A percentile compares a stretch with the other conserved stretches of the same genome.
These are phyloP conservation scores for Hylyphantes graminicola DNA, from an alignment of 1,140 invertebrate species.

Conservation along the genomic window DNA sequence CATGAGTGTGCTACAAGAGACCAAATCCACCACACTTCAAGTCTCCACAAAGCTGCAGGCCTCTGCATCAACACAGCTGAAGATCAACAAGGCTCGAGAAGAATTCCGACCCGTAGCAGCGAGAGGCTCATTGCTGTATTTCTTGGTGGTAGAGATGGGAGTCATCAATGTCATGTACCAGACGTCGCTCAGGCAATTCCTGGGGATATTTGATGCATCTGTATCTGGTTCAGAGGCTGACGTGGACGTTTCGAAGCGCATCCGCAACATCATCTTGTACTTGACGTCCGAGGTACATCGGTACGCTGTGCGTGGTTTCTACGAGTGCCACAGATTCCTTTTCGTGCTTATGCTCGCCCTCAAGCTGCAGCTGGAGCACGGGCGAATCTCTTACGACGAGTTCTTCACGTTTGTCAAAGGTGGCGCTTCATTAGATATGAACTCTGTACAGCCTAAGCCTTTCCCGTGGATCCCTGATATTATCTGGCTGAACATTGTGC, in stretches of 20 bases:
- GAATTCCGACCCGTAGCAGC: conserved; percentile 95
- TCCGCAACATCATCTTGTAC: conserved; percentile 89
- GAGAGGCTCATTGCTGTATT: conserved; percentile 93
- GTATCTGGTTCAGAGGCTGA: conserved; percentile 88
- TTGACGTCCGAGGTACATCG: conserved; percentile 93
- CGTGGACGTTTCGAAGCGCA: conserved; percentile 84
- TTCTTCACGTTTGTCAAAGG: conserved; percentile 97
- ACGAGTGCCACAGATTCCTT: conserved; percentile 90
- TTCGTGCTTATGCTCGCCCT: conserved; percentile 96
- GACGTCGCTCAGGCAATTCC: conserved; percentile 93
- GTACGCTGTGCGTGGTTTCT: conserved; percentile 90
- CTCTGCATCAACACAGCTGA: conserved; percentile 90
- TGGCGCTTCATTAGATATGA: conserved; percentile 92
- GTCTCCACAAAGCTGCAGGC: conserved; percentile 93
- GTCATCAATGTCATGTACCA: conserved; percentile 97
- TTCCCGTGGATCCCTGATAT: conserved; percentile 96
- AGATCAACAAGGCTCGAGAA: conserved; percentile 92
- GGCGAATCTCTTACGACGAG: conserved; percentile 87
- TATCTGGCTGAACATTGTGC: conserved; percentile 96
- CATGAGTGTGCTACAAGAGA: conserved; percentile 90
- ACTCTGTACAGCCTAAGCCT: conserved; percentile 91
- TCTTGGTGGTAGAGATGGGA: conserved; percentile 97
- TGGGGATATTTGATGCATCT: conserved; percentile 92
- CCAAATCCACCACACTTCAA: conserved; percentile 93
- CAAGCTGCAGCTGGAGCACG: conserved; percentile 91